Base-by-base conservation (phyloP, 2,888 invertebrate species). In the Frankliniella fusca region DNA sequence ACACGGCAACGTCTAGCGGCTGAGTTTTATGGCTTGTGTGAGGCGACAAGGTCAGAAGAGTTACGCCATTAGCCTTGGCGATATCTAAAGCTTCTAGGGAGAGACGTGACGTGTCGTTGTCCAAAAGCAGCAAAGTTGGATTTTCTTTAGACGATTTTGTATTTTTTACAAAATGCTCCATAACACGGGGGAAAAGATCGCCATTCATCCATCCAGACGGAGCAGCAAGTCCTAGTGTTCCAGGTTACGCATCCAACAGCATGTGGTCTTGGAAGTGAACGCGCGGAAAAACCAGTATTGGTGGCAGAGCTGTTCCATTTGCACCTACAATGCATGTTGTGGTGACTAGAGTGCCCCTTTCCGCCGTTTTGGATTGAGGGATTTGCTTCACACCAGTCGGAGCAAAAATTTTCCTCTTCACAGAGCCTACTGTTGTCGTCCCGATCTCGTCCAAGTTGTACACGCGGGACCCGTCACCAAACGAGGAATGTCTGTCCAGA, bases 331-430 rank as follows among this genome's bases (percentile, higher is more conserved):
- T 86, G 81, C 85, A 85, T 81, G 86, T 85, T 15, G 86, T 86
- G n/a, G 87, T 88, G 79, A 86, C 86, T 23, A 87, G 84, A n/a
- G 85, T 85, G 83, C 87, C 87, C 83, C 86, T 85, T 85, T 88
- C 50, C 15, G 50, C 50, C 50, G 50, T 50, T 15, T 50, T 50
- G 9, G 50, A 50, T 15, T 50, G 50, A 11, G 50, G 50, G 50
- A 50, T 50, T 50, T 50, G 50, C 50, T 50, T 50, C 10, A 50
- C 50, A 15, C 50, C 50, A 50, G 50, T 11, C 15, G 50, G 50
- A 15, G 50, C 50, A 9, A 50, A 11, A 15, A 50, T 50, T 50
- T 50, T 50, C 15, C 50, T 50, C 50, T 50, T 50, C 15, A 50
- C 50, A 9, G 50, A 50, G 50, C 50, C 50, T 11, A 50, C 50